Percentiles rank a stretch among this genome's conserved stretches.
Conservation (phyloP, 2,888 invertebrate species). For the Ophioninae sp. region DNA sequence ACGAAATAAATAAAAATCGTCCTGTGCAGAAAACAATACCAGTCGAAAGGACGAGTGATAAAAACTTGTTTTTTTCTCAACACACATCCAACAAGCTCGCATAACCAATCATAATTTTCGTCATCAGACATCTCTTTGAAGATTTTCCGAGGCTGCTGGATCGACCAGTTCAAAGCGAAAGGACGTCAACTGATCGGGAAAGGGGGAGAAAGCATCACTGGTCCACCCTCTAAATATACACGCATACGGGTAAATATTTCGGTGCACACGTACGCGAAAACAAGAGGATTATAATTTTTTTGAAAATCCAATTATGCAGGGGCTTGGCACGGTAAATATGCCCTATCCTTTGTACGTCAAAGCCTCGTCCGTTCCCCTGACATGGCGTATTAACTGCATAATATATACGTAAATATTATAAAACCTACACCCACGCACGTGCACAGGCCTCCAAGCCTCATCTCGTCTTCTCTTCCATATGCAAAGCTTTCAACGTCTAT, state of each 20-base stretch:
- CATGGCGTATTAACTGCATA: constrained; percentile 34
- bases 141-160: not conserved
- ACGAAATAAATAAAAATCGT: not conserved
- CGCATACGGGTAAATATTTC: not conserved
- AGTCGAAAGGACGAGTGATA: not conserved
- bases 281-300: constrained; percentile 10
- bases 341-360: constrained; percentile 28
- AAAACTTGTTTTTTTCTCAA: not conserved
- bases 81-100: not conserved
- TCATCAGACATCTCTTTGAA: not conserved
- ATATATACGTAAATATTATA: not conserved
- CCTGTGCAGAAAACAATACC: not conserved
- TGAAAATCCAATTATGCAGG: constrained; percentile 15
- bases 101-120: not conserved
- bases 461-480: constrained; percentile 10
- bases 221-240: not conserved
- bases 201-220: not conserved
- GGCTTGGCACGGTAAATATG: not conserved
- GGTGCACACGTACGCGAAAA: not conserved
- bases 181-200: not conserved
- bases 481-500: constrained; percentile 72
- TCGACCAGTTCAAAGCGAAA: not conserved
- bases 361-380: constrained; percentile 15
- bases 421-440: not conserved
- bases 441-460: not conserved